Percentiles rank a stretch among this genome's conserved stretches.
These are phyloP conservation scores for Drosophila seclusa DNA, from an alignment of 2,888 invertebrate species.

Conservation along the genomic window DNA sequence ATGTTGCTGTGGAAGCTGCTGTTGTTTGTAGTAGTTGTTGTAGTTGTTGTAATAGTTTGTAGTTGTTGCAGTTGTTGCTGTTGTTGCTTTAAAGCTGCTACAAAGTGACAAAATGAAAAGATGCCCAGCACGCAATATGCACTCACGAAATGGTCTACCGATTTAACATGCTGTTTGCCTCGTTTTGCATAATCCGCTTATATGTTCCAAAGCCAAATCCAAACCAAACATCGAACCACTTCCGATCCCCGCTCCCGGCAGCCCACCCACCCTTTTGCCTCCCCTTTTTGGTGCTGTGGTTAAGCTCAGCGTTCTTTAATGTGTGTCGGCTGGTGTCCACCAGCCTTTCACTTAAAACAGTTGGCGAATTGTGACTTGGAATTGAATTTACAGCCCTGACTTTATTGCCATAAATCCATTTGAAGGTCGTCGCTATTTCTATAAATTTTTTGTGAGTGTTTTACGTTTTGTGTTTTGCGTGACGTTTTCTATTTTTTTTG, in stretches of 20 bases:
- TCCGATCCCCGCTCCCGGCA: background rate
- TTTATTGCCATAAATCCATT: conserved; percentile 56
- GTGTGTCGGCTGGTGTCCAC: conserved; percentile 8
- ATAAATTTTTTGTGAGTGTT: conserved; percentile 8
- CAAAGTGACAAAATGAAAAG: background rate
- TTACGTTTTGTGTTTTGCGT: conserved; percentile 14
- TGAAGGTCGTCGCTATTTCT: conserved; percentile 52
- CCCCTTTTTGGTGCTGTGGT: conserved; percentile 2
- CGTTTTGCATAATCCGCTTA: conserved; percentile 64
- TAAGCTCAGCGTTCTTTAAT: conserved; percentile 41
- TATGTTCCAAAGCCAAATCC: conserved; percentile 16
- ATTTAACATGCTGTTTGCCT: conserved; percentile 11
- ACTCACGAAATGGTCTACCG: conserved; percentile 7
- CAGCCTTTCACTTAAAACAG: conserved; percentile 61
- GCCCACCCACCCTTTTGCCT: background rate
- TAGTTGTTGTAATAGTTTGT: background rate
- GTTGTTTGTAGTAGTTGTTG: background rate
- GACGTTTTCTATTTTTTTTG: conserved; percentile 27
- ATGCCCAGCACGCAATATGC: background rate
- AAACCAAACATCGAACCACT: conserved; percentile 43
- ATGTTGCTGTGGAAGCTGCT: background rate
- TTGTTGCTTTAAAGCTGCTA: background rate
- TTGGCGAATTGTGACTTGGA: conserved; percentile 30
- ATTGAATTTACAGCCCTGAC: conserved; percentile 16
- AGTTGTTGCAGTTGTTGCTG: background rate